A percentile compares a stretch with the other conserved stretches of the same genome.
Conservation (phyloP, 2,797 vertebrate genomes). For the Peromyscus aztecus region DNA sequence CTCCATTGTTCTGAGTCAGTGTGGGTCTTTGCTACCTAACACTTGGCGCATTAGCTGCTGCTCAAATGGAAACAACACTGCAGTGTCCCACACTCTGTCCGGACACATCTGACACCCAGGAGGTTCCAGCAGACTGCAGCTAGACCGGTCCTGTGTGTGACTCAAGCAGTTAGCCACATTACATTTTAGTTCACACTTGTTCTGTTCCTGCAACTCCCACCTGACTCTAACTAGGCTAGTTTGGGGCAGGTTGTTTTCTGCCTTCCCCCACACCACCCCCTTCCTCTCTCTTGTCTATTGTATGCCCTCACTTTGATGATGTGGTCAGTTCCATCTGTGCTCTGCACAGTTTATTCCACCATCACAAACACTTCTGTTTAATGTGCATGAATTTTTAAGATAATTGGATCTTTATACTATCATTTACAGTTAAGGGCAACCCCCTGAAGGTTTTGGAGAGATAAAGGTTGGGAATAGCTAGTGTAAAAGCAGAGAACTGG, state of each 20-base stretch:
- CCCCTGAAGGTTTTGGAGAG: constrained; percentile 14
- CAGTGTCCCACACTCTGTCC: neutral
- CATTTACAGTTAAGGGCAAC: constrained; percentile 30
- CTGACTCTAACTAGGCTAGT: neutral
- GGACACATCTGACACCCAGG: neutral
- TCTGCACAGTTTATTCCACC: neutral
- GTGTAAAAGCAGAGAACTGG: constrained; percentile 1
- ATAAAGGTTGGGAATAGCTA: neutral
- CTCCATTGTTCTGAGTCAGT: neutral
- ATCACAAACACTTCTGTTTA: constrained; percentile 51
- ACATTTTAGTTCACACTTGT: neutral
- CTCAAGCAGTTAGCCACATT: neutral
- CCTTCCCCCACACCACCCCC: neutral
- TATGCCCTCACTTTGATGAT: neutral
- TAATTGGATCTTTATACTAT: constrained; percentile 43
- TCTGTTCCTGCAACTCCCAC: neutral
- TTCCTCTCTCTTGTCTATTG: neutral
- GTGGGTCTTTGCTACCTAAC: neutral
- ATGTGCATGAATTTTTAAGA: constrained; percentile 41
- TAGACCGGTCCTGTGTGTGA: neutral
- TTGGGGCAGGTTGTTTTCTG: neutral
- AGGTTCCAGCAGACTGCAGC: neutral
- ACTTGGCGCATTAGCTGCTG: neutral
- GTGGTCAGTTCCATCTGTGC: constrained; percentile 39
- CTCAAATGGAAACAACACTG: neutral